These are phyloP conservation scores for Motacilla alba DNA, from an alignment of 2,113 vertebrate genomes.

Conservation along the genomic window DNA sequence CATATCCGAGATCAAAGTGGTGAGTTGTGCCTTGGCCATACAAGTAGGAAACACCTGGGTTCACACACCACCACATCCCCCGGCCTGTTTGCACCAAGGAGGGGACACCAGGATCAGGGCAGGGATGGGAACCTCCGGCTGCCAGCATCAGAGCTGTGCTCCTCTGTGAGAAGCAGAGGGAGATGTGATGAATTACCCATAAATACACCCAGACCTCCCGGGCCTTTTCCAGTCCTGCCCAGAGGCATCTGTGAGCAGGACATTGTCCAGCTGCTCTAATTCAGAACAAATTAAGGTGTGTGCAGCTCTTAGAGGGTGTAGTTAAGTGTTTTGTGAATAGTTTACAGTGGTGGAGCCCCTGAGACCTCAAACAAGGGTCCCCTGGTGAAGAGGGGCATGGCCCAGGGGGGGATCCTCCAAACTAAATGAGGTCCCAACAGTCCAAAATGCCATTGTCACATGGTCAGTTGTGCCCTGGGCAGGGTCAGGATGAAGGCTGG, in stretches of 20 bases:
- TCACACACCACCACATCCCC: background rate
- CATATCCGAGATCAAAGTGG: conserved; percentile 81
- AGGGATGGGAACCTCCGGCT: background rate
- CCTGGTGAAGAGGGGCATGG: background rate
- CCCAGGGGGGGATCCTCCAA: background rate
- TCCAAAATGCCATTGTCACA: background rate
- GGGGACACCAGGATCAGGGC: background rate
- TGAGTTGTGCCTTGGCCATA: conserved; percentile 66
- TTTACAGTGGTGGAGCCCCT: background rate
- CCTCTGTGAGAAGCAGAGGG: background rate
- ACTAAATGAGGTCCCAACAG: background rate
- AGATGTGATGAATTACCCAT: background rate
- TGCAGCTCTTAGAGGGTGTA: background rate
- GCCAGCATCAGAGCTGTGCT: background rate
- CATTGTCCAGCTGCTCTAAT: background rate
- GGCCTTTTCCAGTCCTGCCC: background rate
- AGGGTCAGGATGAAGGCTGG: background rate
- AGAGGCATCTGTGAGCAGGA: background rate
- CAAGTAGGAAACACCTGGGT: background rate
- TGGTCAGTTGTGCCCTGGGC: background rate
- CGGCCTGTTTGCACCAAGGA: background rate
- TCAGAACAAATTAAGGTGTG: background rate
- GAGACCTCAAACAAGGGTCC: background rate
- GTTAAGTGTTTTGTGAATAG: background rate
- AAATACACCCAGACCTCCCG: background rate